Evolutionary conservation across 2,888 invertebrate genomes (phyloP), one percentile per base, ranked within the genome.

Genomic region (Lithophane ornitopus): DNA sequence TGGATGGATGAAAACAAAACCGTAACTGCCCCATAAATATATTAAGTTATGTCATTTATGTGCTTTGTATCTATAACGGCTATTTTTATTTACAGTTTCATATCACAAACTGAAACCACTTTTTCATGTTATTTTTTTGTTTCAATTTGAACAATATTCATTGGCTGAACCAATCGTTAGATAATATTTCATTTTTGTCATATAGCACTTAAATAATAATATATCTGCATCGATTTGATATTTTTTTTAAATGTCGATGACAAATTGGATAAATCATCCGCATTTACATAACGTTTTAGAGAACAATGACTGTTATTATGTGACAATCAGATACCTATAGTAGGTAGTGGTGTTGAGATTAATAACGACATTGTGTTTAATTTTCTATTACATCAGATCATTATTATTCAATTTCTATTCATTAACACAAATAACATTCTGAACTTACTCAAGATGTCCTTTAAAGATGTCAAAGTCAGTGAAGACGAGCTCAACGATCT

Each of bases 401-500:
- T 19, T 28, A 11, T n/a, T 16, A 28, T 22, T 8, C 9, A 34
- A 19, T 14, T 7, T 14, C 3, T 46, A 19, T 19, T 14, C 0
- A 22, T 8, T 8, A 26, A 39, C 56, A 12, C 7, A 63, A 65
- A 22, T 14, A 44, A 41, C 0, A 11, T 22, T 65, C 9, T 22
- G 26, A 19, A 98, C 98, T 98, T 92, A 98, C 98, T 98, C 97
- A 76, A 97, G 93, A 90, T 97, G 97, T 39, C 97, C 97, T 91
- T 97, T 97, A 88, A 97, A 97, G 82, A 98, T 97, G 93, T 98
- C 98, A 94, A 98, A 98, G 91, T 98, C 98, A 74, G 98, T 97
- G 95, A 99, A 98, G 78, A 97, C 97, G 82, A 99, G 97, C 94
- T 98, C 98, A 81, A 99, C 97, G 89, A 99, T 98, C 95, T 98